A percentile compares a stretch with the other conserved stretches of the same genome.
phyloP scores from a whole-genome alignment of 2,113 vertebrate species.

The Gobiocypris rarus region DNA sequence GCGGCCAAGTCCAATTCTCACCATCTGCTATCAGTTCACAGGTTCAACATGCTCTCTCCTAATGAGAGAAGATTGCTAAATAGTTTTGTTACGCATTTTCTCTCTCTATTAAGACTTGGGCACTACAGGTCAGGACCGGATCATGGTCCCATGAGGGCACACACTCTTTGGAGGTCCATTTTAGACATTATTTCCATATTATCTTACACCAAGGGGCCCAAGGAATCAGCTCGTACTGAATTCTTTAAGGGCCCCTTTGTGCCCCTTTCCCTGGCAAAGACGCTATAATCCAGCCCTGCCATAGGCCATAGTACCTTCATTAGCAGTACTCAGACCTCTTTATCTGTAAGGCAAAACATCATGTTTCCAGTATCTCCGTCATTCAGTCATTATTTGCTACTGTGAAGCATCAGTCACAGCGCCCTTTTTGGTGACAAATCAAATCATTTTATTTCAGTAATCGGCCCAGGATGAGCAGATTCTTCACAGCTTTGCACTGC shows the following conservation, averaged over 20 bases:
- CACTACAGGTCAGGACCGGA: neutral
- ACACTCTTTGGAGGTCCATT: neutral
- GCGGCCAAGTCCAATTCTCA: neutral
- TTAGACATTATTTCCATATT: neutral
- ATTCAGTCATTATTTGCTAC: neutral
- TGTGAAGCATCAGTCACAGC: neutral
- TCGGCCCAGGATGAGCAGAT: neutral
- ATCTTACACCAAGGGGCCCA: neutral
- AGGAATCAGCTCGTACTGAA: neutral
- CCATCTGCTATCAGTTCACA: conserved; percentile 7
- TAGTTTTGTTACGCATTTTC: neutral
- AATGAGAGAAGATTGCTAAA: neutral
- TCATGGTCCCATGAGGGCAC: neutral
- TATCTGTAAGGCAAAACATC: neutral
- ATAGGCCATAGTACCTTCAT: neutral
- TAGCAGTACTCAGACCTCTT: neutral
- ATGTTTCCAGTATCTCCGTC: neutral
- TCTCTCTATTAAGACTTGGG: neutral
- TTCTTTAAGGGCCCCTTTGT: neutral
- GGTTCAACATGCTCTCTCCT: neutral
- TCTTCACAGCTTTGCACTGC: neutral
- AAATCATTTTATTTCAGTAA: neutral
- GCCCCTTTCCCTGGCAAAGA: neutral
- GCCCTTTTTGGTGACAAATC: conserved; percentile 6
- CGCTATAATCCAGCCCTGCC: neutral